These are phyloP conservation scores for Neolamprologus ventralis DNA, from an alignment of 2,113 vertebrate species.

Conservation along the genomic window DNA sequence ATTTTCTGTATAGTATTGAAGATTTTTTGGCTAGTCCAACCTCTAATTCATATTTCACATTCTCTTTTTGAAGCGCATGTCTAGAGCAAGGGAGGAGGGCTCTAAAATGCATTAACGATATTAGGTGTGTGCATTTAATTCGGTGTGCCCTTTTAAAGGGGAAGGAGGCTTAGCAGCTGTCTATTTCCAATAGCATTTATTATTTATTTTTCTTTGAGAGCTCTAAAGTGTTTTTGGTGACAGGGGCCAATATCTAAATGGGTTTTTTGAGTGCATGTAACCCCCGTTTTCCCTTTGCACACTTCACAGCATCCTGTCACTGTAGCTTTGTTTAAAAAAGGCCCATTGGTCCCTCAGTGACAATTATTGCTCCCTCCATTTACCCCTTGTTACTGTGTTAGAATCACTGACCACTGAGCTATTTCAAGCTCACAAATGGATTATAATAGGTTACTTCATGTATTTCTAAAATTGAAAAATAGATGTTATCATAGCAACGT, in stretches of 20 bases:
- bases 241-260: conserved; percentile 53
- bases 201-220: conserved; percentile 68
- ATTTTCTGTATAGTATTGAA: neutral
- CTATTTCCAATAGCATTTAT: conserved; percentile 56
- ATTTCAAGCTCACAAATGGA: neutral
- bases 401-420: neutral
- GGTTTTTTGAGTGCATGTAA: conserved; percentile 41
- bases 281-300: conserved; percentile 7
- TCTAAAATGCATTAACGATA: conserved; percentile 54
- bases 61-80: neutral
- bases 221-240: conserved; percentile 55
- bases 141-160: conserved; percentile 16
- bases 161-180: conserved; percentile 10
- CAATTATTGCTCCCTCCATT: conserved; percentile 25
- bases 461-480: neutral
- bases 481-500: neutral
- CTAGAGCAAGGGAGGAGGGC: neutral
- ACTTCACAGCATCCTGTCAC: conserved; percentile 59
- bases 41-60: neutral
- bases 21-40: too few relatives aligned
- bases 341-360: conserved; percentile 10
- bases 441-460: neutral
- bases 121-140: conserved; percentile 64
- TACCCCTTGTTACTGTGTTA: neutral
- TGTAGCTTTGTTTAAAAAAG: conserved; percentile 47